Percentiles rank a stretch among this genome's conserved stretches.
phyloP scores from a whole-genome alignment of 2,113 vertebrate species.

The Ellobius talpinus region DNA sequence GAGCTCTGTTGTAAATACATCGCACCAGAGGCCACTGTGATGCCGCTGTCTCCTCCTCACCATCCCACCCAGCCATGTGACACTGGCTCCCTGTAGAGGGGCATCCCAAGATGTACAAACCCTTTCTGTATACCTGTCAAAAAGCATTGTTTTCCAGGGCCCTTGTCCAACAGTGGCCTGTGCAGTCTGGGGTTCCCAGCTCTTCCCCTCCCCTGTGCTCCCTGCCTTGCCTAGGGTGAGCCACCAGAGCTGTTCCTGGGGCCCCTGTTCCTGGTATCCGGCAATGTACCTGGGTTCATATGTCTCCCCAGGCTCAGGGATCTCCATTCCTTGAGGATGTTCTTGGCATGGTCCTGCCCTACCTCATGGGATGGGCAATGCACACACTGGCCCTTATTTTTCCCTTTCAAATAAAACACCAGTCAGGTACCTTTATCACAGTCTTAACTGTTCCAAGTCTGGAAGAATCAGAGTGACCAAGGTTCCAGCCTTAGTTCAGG shows the following conservation, averaged over 20 bases:
- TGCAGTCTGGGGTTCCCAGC: conserved; percentile 40
- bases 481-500: conserved; percentile 45
- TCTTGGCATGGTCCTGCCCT: conserved; percentile 72
- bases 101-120: conserved; percentile 74
- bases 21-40: conserved; percentile 89
- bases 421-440: conserved; percentile 70
- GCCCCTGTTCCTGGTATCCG: conserved; percentile 30
- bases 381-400: conserved; percentile 55
- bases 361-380: conserved; percentile 57
- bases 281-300: conserved; percentile 41
- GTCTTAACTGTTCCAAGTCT: conserved; percentile 66
- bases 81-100: conserved; percentile 81
- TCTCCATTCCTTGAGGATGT: conserved; percentile 67
- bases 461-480: conserved; percentile 60
- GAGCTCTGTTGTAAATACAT: conserved; percentile 89
- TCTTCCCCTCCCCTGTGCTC: conserved; percentile 3
- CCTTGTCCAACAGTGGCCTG: conserved; percentile 45
- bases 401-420: conserved; percentile 66
- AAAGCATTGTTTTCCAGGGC: conserved; percentile 71
- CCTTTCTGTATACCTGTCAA: conserved; percentile 68
- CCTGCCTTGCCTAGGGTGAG: conserved; percentile 65
- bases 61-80: conserved; percentile 80
- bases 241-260: background rate
- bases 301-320: conserved; percentile 71
- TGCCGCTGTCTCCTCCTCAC: conserved; percentile 85